Evolutionary conservation across 2,888 invertebrate genomes (phyloP).

Genomic region (Linnaemya tessellans): DNA sequence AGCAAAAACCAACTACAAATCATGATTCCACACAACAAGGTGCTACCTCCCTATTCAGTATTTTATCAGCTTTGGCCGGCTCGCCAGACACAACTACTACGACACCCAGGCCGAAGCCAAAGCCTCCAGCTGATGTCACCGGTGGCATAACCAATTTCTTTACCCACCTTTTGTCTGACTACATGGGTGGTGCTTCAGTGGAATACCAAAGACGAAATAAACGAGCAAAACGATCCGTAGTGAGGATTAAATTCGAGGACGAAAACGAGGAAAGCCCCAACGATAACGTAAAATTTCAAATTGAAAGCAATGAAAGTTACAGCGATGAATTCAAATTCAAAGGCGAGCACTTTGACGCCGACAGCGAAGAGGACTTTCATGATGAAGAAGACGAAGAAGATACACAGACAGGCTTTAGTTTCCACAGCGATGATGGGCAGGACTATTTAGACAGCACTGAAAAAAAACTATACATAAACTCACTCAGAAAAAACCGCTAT

Average conservation of each 20-base stretch:
- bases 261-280: constrained; percentile 42
- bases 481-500: constrained; percentile 3
- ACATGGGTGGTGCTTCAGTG: constrained; percentile 75
- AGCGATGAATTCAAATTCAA: constrained; percentile 62
- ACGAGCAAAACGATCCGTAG: constrained; percentile 53
- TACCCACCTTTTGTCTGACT: constrained; percentile 80
- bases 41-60: constrained; percentile 77
- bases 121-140: constrained; percentile 76
- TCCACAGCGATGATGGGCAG: constrained; percentile 66
- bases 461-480: constrained; percentile 53
- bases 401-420: constrained; percentile 58
- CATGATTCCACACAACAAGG: constrained; percentile 54
- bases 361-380: constrained; percentile 55
- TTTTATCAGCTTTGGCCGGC: constrained; percentile 79
- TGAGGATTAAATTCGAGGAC: constrained; percentile 51
- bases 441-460: constrained; percentile 33
- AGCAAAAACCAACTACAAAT: constrained; percentile 74
- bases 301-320: constrained; percentile 75
- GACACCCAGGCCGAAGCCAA: constrained; percentile 74
- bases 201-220: constrained; percentile 77
- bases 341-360: constrained; percentile 72
- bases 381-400: constrained; percentile 68
- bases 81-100: constrained; percentile 73
- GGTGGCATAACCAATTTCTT: constrained; percentile 81
- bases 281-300: constrained; percentile 75